phyloP scores from a whole-genome alignment of 2,888 invertebrate species.

The Rotaria socialis region DNA sequence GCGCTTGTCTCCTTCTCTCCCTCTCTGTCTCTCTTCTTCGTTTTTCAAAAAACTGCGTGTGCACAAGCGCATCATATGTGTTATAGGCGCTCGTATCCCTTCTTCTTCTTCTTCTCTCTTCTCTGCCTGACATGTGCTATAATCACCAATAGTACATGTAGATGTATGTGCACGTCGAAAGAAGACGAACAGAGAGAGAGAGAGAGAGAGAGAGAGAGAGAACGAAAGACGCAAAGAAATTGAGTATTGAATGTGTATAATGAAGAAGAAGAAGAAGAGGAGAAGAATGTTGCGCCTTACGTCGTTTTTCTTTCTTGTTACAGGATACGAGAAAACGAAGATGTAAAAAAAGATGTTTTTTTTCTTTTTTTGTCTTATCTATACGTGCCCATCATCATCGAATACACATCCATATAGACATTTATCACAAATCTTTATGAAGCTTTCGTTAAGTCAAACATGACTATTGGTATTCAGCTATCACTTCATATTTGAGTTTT shows the following conservation, averaged over 20 bases:
- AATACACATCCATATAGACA: neutral
- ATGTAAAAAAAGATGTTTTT: slow-evolving; percentile 32
- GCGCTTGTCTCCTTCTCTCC: neutral
- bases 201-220: neutral
- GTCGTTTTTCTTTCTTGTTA: slow-evolving; percentile 18
- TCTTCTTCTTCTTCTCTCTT: neutral
- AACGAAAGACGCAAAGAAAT: slow-evolving; percentile 22
- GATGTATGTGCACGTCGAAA: neutral
- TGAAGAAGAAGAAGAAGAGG: slow-evolving; percentile 9
- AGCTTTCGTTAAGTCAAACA: slow-evolving; percentile 1
- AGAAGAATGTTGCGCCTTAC: slow-evolving; percentile 12
- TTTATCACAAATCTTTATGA: slow-evolving; percentile 7
- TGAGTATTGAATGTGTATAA: slow-evolving; percentile 25
- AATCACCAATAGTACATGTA: neutral
- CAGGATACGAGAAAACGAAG: slow-evolving; percentile 23
- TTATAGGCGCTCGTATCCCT: neutral
- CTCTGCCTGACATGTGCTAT: slow-evolving; percentile 8
- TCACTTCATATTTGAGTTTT: neutral
- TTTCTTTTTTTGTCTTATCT: slow-evolving; percentile 25
- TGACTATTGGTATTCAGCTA: neutral
- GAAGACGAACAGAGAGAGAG: neutral
- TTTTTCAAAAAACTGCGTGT: slow-evolving; percentile 14
- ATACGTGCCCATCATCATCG: slow-evolving; percentile 25
- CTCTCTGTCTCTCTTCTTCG: neutral
- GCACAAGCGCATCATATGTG: slow-evolving; percentile 20